Evolutionary conservation across 2,888 invertebrate species (phyloP), one percentile per base, ranked within the genome.

Genomic region (Drosophila stalkeri): DNA sequence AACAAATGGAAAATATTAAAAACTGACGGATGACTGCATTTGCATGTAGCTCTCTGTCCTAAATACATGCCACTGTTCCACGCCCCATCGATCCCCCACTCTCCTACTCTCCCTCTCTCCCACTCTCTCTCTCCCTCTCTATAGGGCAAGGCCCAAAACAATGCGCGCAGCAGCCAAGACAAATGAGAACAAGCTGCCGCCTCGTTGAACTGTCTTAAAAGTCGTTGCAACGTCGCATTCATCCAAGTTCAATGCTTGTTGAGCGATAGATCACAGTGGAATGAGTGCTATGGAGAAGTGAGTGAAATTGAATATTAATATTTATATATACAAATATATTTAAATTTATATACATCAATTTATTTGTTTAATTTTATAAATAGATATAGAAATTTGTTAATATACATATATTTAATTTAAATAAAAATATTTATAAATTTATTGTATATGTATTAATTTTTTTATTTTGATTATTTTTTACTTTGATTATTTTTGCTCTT

Each of bases 1-100:
- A 83, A 82, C 89, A 91, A 91, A 90, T 91, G 88, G 83, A 83
- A 90, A 91, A 89, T 91, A 92, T 91, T 92, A 90, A 88, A 90
- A 89, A 78, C 84, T 91, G 91, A 92, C 90, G 89, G 90, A 91
- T 91, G 91, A 78, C 75, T 88, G 82, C 81, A 77, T 86, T 81
- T 18, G 60, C 73, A 31, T 59, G 44, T 20, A 54, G 27, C 27
- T 47, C 56, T 35, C 33, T 14, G 14, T 23, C 49, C 8, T 31
- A 35, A 47, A 47, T 47, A 23, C 49, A 51, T 51, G 49, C 44
- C 41, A 54, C 55, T 55, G 23, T 27, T 23, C 46, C 20, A 46
- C 18, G 23, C 27, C 14, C 16, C 11, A n/a, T 2, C 54, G 23
- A 27, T 51, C 23, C 23, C 39, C 9, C 41, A 27, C 23, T 14